A percentile compares a stretch with the other conserved stretches of the same genome.
Conservation (phyloP, 2,113 vertebrate genomes). For the Aphyosemion australe region DNA sequence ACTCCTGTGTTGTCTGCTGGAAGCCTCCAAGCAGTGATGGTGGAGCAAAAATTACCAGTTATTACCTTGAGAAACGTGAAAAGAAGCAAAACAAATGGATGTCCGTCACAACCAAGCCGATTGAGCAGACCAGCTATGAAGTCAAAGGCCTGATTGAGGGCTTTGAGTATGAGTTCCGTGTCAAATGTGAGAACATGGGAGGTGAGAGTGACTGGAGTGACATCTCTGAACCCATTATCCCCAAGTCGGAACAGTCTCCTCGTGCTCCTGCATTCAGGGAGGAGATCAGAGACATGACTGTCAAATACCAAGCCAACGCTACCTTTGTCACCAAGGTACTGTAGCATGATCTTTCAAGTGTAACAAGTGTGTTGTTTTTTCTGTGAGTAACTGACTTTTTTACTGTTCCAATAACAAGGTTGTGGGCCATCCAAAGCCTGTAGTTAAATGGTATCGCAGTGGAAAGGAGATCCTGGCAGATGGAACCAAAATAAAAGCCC, state of each 20-base stretch:
- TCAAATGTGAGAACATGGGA: conserved; percentile 97
- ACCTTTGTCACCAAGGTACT: conserved; percentile 96
- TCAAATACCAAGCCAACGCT: conserved; percentile 91
- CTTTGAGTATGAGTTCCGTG: conserved; percentile 98
- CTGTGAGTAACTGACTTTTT: neutral
- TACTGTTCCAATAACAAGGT: conserved; percentile 79
- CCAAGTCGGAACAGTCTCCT: conserved; percentile 89
- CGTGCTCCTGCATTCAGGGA: conserved; percentile 94
- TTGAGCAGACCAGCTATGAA: conserved; percentile 87
- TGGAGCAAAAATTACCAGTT: conserved; percentile 93
- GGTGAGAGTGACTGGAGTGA: conserved; percentile 99
- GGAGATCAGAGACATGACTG: conserved; percentile 93
- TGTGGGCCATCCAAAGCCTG: conserved; percentile 90
- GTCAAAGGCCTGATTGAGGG: conserved; percentile 92
- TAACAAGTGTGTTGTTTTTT: neutral
- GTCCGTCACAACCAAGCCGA: conserved; percentile 88
- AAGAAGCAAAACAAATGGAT: conserved; percentile 99
- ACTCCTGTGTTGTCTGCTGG: conserved; percentile 95
- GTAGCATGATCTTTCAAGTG: neutral
- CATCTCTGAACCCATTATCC: conserved; percentile 87
- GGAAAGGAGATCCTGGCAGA: conserved; percentile 96
- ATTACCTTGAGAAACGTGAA: conserved; percentile 95
- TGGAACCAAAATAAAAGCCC: conserved; percentile 92
- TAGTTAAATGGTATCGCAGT: conserved; percentile 96
- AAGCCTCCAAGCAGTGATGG: conserved; percentile 94